phyloP scores from a whole-genome alignment of 2,797 vertebrate species.

The Melanotaenia nigrans region DNA sequence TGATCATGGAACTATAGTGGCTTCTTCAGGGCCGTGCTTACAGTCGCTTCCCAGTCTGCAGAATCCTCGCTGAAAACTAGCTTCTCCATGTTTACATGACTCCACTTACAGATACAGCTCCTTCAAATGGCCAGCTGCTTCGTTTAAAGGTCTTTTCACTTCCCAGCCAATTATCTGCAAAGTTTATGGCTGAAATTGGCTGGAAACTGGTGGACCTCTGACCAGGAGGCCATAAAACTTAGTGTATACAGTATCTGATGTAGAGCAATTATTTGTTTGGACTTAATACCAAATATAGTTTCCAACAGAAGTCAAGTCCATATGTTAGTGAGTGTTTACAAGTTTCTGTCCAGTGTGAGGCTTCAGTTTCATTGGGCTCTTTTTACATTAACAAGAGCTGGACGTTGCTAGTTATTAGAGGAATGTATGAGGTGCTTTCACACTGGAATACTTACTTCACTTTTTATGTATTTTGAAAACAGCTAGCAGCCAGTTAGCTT shows the following conservation, averaged over 20 bases:
- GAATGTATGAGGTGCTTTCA: neutral
- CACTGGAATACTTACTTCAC: neutral
- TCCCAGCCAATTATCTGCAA: neutral
- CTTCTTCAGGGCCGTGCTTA: neutral
- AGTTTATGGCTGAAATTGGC: neutral
- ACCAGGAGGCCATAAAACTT: neutral
- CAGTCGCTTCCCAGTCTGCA: neutral
- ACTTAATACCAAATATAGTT: neutral
- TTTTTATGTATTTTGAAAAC: neutral
- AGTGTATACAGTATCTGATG: neutral
- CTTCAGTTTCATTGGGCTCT: neutral
- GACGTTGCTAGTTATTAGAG: neutral
- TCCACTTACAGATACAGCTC: neutral
- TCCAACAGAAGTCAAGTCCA: neutral
- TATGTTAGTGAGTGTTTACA: neutral
- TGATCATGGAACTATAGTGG: neutral
- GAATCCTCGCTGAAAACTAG: neutral
- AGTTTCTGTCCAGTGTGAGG: neutral
- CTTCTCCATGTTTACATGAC: neutral
- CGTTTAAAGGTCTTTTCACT: neutral
- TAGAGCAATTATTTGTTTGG: neutral
- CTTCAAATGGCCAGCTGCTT: neutral
- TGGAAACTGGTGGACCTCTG: neutral
- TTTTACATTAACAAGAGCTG: neutral
- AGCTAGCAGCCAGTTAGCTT: neutral